Conservation (phyloP, 2,888 invertebrate species). For the Belgica antarctica region DNA sequence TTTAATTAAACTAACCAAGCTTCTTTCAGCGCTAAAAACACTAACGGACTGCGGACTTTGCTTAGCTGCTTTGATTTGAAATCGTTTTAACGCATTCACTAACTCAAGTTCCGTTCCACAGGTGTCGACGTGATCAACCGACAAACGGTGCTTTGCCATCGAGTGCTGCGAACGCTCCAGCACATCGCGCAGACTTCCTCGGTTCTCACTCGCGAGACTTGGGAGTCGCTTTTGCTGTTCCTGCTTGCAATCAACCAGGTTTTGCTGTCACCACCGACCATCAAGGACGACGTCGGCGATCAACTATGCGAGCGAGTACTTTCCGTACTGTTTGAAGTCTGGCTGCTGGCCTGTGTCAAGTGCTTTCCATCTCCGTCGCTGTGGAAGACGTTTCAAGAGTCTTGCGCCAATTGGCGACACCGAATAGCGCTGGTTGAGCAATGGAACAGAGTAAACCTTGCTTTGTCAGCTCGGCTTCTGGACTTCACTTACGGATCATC, state of each 20-base stretch:
- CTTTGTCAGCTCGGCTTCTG: slow-evolving; percentile 79
- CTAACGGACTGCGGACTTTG: slow-evolving; percentile 20
- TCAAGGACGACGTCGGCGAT: slow-evolving; percentile 93
- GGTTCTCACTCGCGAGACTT: slow-evolving; percentile 78
- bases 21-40: not conserved
- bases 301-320: slow-evolving; percentile 91
- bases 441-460: slow-evolving; percentile 91
- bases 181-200: slow-evolving; percentile 74
- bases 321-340: slow-evolving; percentile 87
- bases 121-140: slow-evolving; percentile 86
- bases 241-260: slow-evolving; percentile 88
- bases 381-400: slow-evolving; percentile 92
- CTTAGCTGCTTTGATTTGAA: not conserved
- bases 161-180: slow-evolving; percentile 81
- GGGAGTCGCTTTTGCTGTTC: slow-evolving; percentile 85
- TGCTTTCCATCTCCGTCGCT: slow-evolving; percentile 93
- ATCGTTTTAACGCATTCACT: not conserved
- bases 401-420: slow-evolving; percentile 92
- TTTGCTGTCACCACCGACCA: slow-evolving; percentile 85
- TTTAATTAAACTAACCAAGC: slow-evolving; percentile 31
- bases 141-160: slow-evolving; percentile 90
- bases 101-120: too few relatives aligned
- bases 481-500: slow-evolving; percentile 84
- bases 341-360: slow-evolving; percentile 61
- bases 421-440: slow-evolving; percentile 88